Evolutionary conservation across 2,113 vertebrate genomes (phyloP).

Genomic region (Dicaeum eximium): DNA sequence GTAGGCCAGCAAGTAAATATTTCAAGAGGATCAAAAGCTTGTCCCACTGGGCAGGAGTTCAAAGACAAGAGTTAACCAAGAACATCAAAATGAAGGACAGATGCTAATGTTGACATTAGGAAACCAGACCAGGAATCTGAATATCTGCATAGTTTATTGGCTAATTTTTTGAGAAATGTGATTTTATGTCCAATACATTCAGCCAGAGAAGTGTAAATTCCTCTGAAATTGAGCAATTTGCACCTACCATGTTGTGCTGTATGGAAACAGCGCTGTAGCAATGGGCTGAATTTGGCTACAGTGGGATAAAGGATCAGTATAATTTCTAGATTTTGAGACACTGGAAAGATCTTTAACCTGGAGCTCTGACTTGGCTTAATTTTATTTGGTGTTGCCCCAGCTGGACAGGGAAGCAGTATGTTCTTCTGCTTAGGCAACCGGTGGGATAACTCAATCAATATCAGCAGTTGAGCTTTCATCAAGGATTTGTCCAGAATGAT

Average conservation of each 20-base stretch:
- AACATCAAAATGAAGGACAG: background rate
- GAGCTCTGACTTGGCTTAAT: background rate
- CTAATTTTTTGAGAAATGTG: background rate
- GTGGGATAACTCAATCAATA: background rate
- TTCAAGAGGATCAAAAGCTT: background rate
- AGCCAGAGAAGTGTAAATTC: background rate
- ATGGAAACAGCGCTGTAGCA: background rate
- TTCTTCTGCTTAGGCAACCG: background rate
- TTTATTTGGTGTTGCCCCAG: background rate
- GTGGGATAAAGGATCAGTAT: background rate
- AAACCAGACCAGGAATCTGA: background rate
- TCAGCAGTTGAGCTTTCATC: background rate
- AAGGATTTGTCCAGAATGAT: background rate
- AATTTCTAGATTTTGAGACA: background rate
- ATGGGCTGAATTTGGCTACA: background rate
- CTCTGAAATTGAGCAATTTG: background rate
- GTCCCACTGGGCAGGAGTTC: background rate
- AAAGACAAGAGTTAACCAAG: background rate
- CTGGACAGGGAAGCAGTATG: background rate
- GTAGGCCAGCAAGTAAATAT: background rate
- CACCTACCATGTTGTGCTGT: background rate
- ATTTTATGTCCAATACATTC: background rate
- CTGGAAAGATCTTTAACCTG: background rate
- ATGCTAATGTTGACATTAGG: background rate
- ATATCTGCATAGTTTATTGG: background rate